Conservation (phyloP, 2,113 vertebrate species). For the Hemicordylus capensis region DNA sequence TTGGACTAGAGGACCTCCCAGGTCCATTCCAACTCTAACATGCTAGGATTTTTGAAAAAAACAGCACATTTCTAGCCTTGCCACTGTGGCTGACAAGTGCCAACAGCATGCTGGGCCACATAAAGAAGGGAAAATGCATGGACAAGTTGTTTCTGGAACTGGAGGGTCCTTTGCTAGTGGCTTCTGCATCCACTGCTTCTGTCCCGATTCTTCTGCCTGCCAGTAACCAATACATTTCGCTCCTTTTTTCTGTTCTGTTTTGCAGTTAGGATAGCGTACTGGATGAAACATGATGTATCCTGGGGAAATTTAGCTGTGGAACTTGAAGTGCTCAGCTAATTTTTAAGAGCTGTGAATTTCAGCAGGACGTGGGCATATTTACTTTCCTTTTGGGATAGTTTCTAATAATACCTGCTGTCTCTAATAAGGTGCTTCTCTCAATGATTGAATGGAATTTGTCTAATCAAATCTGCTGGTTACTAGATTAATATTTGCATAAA, state of each 20-base stretch:
- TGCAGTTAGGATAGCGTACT: background rate
- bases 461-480: background rate
- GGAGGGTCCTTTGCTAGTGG: background rate
- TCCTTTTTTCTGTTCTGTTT: background rate
- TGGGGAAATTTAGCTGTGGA: background rate
- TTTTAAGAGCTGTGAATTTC: background rate
- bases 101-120: slow-evolving; percentile 4
- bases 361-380: background rate
- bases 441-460: background rate
- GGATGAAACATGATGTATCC: background rate
- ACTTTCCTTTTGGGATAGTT: background rate
- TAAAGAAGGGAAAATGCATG: slow-evolving; percentile 1
- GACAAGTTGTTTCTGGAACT: background rate
- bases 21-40: too few relatives aligned
- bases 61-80: background rate
- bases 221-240: background rate
- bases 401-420: background rate
- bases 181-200: background rate
- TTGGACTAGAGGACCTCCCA: too few relatives aligned
- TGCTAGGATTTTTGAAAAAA: too few relatives aligned
- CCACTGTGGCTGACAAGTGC: background rate
- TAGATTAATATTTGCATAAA: background rate
- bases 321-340: background rate
- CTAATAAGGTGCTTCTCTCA: background rate
- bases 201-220: background rate